Conservation (phyloP, 1,140 invertebrate species). For the Calephelis virginiensis region DNA sequence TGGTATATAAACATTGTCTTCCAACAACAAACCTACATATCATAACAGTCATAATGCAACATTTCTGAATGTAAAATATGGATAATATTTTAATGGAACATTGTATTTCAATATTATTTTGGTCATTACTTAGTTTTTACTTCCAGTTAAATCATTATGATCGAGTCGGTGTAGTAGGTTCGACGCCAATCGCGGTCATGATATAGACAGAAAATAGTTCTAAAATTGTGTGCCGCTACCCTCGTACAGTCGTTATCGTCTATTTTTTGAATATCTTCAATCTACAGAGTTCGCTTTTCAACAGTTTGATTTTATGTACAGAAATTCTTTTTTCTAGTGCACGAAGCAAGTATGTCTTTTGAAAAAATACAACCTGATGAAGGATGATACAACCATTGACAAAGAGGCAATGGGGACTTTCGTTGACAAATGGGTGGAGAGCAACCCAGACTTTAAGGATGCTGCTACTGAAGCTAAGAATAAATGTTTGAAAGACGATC, state of each 20-base stretch:
- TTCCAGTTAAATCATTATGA: neutral
- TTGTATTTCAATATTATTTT: constrained; percentile 9
- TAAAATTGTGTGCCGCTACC: no score
- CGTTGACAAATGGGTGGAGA: constrained; percentile 41
- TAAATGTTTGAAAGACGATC: constrained; percentile 40
- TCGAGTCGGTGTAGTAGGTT: no score
- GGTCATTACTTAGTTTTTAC: neutral
- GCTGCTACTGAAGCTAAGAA: constrained; percentile 41
- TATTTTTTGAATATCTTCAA: no score
- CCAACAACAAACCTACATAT: constrained; percentile 6
- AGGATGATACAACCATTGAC: constrained; percentile 43
- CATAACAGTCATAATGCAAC: constrained; percentile 8
- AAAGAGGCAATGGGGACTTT: constrained; percentile 38
- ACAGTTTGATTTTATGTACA: no score
- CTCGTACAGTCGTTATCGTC: no score
- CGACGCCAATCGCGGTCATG: no score
- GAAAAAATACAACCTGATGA: constrained; percentile 45
- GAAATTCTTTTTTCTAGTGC: constrained; percentile 41
- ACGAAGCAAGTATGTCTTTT: constrained; percentile 51
- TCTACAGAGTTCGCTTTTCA: no score
- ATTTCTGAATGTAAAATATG: constrained; percentile 1
- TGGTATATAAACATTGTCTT: neutral
- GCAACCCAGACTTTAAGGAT: constrained; percentile 42
- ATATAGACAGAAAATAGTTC: no score
- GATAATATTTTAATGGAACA: constrained; percentile 2